Evolutionary conservation across 1,140 invertebrate species (phyloP), one percentile per base, ranked within the genome.

Genomic region (Chlorops oryzae): DNA sequence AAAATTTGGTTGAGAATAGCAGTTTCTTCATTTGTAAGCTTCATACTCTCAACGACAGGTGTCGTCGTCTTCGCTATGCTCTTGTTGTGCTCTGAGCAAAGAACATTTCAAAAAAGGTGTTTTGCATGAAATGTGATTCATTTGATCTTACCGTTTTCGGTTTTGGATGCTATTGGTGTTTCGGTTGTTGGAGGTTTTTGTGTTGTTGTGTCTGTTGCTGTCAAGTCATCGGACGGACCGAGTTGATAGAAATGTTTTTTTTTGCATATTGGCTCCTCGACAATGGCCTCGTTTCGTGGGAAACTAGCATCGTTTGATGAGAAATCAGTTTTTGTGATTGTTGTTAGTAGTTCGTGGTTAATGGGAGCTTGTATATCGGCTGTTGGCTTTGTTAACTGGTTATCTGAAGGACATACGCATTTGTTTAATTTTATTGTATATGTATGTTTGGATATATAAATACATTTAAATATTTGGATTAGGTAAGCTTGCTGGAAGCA

Each of bases 321-420:
- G 40, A 48, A 43, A 15, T 48, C 17, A 13, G 47, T 25, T 53
- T 53, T 53, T 48, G 46, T 58, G 37, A 51, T 51, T 46, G 51
- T 51, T 35, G 50, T 56, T 59, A 54, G 47, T 58, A 57, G 60
- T 65, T 63, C 59, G 64, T n/a, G n/a, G n/a, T 65, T 67, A 60
- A 61, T 68, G 59, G 65, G 65, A 68, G 59, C 68, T 68, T 63
- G 63, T 63, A 59, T 62, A 34, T 44, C 40, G 35, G 25, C 65
- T 56, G 54, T 63, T 62, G 61, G 63, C 60, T 65, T 69, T 65
- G 63, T 66, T 56, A 61, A 37, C 35, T 54, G 52, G 25, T 54
- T 54, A 54, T 54, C 52, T 50, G 52, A 50, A 54, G 52, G 44
- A 54, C 46, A 63, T 25, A 68, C 58, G 65, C 65, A 65, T 53